phyloP scores from a whole-genome alignment of 2,113 vertebrate species.

The Vulpes vulpes region DNA sequence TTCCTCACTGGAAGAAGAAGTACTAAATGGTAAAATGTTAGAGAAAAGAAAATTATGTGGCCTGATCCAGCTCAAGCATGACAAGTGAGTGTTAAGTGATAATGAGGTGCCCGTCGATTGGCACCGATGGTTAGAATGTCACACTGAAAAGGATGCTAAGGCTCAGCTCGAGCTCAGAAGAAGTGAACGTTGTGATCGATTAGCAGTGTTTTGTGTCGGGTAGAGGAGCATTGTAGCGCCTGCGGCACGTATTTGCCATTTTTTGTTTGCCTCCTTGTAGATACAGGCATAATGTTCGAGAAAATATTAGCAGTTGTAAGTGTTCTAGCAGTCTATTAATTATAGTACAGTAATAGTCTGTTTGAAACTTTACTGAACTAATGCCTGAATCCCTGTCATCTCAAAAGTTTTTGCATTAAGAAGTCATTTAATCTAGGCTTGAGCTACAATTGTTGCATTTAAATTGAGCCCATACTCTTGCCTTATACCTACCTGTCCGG shows the following conservation, averaged over 20 bases:
- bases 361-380: conserved; percentile 14
- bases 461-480: not conserved
- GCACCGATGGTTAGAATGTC: not conserved
- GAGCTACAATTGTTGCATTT: not conserved
- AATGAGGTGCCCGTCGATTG: not conserved
- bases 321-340: not conserved
- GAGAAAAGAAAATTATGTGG: not conserved
- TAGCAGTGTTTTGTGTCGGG: not conserved
- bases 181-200: not conserved
- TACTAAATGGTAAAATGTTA: not conserved
- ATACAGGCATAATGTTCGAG: not conserved
- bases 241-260: not conserved
- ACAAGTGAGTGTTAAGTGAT: not conserved
- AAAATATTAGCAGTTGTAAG: not conserved
- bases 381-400: not conserved
- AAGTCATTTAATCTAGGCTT: not conserved
- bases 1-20: not conserved
- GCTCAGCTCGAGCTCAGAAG: not conserved
- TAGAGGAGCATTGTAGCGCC: not conserved
- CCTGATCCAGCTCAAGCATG: not conserved
- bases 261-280: not conserved
- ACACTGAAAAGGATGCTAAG: not conserved
- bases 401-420: conserved; percentile 21
- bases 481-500: not conserved
- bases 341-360: not conserved